These are phyloP conservation scores for Lytechinus pictus DNA, from an alignment of 35 echinoderm and acorn worm genomes.

Conservation along the genomic window DNA sequence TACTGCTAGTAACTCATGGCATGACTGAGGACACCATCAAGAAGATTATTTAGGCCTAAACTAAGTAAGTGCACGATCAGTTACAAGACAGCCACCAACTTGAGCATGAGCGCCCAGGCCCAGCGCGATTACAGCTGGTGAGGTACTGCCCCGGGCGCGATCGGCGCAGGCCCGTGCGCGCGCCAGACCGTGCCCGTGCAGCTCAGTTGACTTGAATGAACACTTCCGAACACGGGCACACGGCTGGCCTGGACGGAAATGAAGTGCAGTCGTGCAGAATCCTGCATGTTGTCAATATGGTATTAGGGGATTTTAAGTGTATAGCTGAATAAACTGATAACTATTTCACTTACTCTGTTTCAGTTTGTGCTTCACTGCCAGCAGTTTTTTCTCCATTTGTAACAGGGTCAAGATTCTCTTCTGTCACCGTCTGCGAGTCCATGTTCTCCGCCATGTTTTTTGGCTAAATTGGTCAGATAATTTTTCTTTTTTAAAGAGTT, in stretches of 20 bases:
- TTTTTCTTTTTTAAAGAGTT: too few relatives aligned
- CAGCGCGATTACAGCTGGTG: too few relatives aligned
- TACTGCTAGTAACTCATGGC: too few relatives aligned
- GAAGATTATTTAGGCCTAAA: too few relatives aligned
- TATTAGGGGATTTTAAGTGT: background rate
- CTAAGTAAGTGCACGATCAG: too few relatives aligned
- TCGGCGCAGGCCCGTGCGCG: background rate
- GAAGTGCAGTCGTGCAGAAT: background rate
- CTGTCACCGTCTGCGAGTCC: background rate
- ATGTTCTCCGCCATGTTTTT: conserved; percentile 47
- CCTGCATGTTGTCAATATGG: background rate
- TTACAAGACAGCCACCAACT: too few relatives aligned
- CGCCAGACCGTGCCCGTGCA: background rate
- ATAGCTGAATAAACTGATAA: background rate
- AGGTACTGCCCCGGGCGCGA: too few relatives aligned
- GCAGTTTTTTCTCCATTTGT: background rate
- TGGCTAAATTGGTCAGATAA: too few relatives aligned
- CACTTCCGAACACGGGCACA: background rate
- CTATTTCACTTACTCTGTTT: background rate
- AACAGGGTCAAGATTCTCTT: background rate
- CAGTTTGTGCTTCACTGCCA: background rate
- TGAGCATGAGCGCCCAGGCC: too few relatives aligned
- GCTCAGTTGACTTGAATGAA: background rate
- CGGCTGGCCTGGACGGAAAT: background rate
- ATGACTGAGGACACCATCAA: too few relatives aligned